phyloP scores from a whole-genome alignment of 2,113 vertebrate species.

The Pandion haliaetus region DNA sequence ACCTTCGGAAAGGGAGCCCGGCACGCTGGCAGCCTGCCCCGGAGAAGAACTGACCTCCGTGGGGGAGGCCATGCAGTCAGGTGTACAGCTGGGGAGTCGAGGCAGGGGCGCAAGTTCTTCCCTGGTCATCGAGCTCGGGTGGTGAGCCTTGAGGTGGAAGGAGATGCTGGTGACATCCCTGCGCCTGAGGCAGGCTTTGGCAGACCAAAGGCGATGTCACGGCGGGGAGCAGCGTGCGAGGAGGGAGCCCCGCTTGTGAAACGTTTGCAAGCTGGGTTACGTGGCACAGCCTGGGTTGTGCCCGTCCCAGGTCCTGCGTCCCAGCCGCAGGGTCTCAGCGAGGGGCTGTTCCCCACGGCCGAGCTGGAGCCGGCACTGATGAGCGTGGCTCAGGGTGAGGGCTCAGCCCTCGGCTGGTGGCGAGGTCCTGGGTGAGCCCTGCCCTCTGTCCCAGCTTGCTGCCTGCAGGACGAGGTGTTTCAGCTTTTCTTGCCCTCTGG shows the following conservation, averaged over 20 bases:
- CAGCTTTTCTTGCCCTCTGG: neutral
- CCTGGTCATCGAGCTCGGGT: fast-evolving
- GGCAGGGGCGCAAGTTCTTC: neutral
- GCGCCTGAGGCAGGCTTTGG: neutral
- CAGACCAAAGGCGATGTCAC: neutral
- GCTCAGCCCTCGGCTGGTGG: neutral
- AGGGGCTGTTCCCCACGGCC: fast-evolving
- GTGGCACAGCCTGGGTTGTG: neutral
- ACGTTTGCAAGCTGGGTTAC: neutral
- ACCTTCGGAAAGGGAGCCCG: neutral
- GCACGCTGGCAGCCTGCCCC: neutral
- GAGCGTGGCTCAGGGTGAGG: neutral
- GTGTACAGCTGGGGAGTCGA: neutral
- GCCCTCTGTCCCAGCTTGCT: neutral
- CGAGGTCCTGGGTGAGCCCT: neutral
- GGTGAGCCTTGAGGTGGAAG: neutral
- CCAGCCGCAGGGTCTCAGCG: fast-evolving
- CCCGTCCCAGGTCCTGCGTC: neutral
- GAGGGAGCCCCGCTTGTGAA: neutral
- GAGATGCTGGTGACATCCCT: neutral
- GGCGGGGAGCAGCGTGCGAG: fast-evolving
- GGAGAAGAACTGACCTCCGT: fast-evolving
- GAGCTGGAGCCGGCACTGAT: neutral
- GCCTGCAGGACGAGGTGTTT: neutral
- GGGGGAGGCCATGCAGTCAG: neutral